Evolutionary conservation across 2,888 invertebrate genomes (phyloP), one percentile per base, ranked within the genome.

Genomic region (Phymatocera aterrima): DNA sequence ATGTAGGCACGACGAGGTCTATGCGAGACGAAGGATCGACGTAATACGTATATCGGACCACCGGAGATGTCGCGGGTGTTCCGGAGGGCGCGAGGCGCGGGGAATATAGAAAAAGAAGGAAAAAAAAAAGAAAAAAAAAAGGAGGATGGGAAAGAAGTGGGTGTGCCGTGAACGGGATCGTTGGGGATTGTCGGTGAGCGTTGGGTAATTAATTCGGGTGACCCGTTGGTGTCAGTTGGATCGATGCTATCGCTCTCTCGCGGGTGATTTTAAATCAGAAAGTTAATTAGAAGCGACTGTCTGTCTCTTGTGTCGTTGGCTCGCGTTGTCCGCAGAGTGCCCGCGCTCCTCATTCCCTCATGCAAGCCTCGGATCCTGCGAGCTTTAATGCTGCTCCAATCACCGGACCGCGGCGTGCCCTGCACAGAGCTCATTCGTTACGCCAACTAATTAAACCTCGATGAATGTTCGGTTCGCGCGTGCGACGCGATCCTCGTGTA

Each of bases 361-460:
- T n/a, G n/a, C n/a, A n/a, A n/a, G n/a, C n/a, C n/a, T n/a, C n/a
- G n/a, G n/a, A n/a, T n/a, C n/a, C n/a, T n/a, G n/a, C n/a, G n/a
- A n/a, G n/a, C 68, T n/a, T 21, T 40, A 2, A n/a, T 18, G 5
- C 37, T n/a, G 64, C 21, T 18, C n/a, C n/a, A 51, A 18, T 18
- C 64, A 34, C 64, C n/a, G 12, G 37, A 64, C 37, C 61, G 10
- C 37, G 43, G 43, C 43, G 43, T 54, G 72, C 79, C 77, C 79
- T 72, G 68, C 60, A 74, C 77, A 80, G 79, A 70, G 82, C 83
- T 83, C 84, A 85, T 87, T 87, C 86, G 87, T 88, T 87, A 87
- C 86, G 86, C 86, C 83, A 86, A 88, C 87, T 88, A 88, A 89
- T 89, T 88, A 88, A 89, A 87, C 84, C 85, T 84, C 87, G 86